Evolutionary conservation across 2,797 vertebrate genomes (phyloP).

Genomic region (Hippocampus kuda): DNA sequence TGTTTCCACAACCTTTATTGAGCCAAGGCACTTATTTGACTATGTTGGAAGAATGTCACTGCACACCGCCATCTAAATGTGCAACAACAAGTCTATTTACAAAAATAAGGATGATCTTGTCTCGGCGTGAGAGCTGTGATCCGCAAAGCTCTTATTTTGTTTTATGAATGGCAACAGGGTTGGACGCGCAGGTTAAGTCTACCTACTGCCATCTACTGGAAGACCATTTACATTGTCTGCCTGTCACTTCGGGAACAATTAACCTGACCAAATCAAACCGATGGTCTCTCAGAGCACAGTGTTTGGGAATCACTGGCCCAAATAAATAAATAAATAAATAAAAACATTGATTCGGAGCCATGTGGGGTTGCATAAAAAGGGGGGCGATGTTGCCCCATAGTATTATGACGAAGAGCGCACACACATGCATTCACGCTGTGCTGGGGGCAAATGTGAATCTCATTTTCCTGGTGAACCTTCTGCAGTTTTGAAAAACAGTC

Average conservation of each 20-base stretch:
- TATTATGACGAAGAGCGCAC: slow-evolving; percentile 15
- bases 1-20: not conserved
- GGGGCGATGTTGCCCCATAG: slow-evolving; percentile 10
- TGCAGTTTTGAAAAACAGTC: not conserved
- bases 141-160: not conserved
- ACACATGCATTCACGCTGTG: slow-evolving; percentile 1
- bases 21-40: not conserved
- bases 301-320: no score
- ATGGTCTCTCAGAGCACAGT: no score
- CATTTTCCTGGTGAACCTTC: slow-evolving; percentile 8
- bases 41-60: not conserved
- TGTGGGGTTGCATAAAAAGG: slow-evolving; percentile 18
- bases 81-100: not conserved
- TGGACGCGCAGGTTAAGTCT: not conserved
- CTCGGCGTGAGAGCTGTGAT: not conserved
- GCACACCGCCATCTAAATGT: no score
- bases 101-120: not conserved
- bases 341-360: not conserved
- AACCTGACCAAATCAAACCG: no score
- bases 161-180: not conserved
- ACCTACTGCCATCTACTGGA: no score
- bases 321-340: no score
- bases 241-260: no score
- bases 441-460: slow-evolving; percentile 17
- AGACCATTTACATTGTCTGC: no score